Percentiles rank a stretch among this genome's conserved stretches.
Evolutionary conservation across 2,888 invertebrate genomes (phyloP).

Genomic region (Drosophila kambysellisi): DNA sequence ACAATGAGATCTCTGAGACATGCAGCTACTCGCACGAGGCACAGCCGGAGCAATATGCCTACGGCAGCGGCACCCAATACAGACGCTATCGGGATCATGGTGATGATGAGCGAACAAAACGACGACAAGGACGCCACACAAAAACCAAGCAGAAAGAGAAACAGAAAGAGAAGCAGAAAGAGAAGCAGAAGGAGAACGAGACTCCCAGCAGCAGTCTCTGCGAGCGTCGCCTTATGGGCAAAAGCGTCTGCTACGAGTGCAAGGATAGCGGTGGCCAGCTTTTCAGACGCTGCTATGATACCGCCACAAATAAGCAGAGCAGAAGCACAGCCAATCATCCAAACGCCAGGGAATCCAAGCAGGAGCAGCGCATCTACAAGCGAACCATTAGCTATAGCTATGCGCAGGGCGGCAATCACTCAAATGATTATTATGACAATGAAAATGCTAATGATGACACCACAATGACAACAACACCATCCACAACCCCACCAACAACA

Average conservation of each 20-base stretch:
- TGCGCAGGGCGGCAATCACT: conserved; percentile 34
- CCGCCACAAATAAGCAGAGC: conserved; percentile 25
- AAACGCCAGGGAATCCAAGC: conserved; percentile 33
- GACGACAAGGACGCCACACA: conserved; percentile 16
- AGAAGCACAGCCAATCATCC: conserved; percentile 12
- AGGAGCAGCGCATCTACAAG: conserved; percentile 76
- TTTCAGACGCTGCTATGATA: conserved; percentile 71
- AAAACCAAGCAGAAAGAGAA: conserved; percentile 2
- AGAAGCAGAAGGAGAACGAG: not conserved
- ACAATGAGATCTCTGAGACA: conserved; percentile 91
- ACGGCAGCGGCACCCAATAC: conserved; percentile 87
- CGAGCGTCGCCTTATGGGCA: conserved; percentile 49
- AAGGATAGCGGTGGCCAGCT: conserved; percentile 59
- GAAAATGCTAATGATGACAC: conserved; percentile 5
- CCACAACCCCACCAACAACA: not conserved
- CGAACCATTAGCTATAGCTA: conserved; percentile 78
- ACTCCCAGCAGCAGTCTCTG: conserved; percentile 61
- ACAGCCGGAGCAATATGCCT: conserved; percentile 89
- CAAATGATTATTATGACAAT: not conserved
- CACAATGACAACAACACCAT: not conserved
- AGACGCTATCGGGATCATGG: conserved; percentile 61
- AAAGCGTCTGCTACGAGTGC: conserved; percentile 78
- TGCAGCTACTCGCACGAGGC: conserved; percentile 92
- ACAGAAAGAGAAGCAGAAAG: not conserved
- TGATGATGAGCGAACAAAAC: conserved; percentile 1